phyloP scores from a whole-genome alignment of 2,113 vertebrate species.

The Seriola quinqueradiata region DNA sequence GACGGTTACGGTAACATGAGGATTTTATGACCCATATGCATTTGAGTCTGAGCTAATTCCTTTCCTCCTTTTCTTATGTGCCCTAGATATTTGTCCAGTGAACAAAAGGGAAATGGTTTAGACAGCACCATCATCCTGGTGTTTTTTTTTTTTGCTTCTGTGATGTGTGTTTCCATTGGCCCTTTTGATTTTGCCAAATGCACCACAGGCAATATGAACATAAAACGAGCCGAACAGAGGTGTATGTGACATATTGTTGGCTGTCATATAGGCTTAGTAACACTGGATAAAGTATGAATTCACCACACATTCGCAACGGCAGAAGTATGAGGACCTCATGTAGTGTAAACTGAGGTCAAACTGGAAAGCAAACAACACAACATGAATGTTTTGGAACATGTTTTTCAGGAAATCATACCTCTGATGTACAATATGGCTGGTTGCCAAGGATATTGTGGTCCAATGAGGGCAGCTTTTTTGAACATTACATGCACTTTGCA shows the following conservation, averaged over 20 bases:
- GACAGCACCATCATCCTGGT: background rate
- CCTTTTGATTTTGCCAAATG: background rate
- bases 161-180: background rate
- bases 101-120: background rate
- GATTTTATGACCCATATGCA: slow-evolving; percentile 1
- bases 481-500: background rate
- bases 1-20: background rate
- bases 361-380: background rate
- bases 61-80: background rate
- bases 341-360: background rate
- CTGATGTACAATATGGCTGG: background rate
- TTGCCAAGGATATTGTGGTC: background rate
- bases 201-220: background rate
- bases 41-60: background rate
- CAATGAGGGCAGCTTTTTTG: background rate
- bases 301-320: no score
- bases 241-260: background rate
- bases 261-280: background rate
- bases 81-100: background rate
- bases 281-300: background rate
- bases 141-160: background rate
- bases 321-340: background rate
- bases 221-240: background rate
- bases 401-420: background rate
- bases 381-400: background rate